These are phyloP conservation scores for Graphium colonna DNA, from an alignment of 2,888 invertebrate species.

Conservation along the genomic window DNA sequence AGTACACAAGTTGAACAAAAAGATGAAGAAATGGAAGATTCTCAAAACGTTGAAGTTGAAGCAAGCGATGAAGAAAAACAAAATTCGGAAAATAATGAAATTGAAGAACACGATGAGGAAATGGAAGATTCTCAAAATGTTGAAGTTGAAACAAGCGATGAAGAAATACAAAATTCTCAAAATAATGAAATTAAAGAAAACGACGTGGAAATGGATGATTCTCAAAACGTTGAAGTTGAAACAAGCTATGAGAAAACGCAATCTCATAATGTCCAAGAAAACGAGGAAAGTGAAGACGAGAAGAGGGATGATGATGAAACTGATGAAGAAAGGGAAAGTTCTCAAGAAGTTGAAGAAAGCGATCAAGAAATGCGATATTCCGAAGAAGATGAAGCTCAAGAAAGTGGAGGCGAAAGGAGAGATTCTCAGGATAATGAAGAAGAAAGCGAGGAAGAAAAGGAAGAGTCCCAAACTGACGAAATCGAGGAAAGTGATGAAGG, in stretches of 20 bases:
- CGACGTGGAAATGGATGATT: slow-evolving; percentile 17
- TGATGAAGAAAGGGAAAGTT: slow-evolving; percentile 3
- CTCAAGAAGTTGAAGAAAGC: slow-evolving; percentile 5
- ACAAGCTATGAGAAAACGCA: neutral
- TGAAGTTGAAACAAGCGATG: neutral
- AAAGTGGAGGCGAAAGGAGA: slow-evolving; percentile 3
- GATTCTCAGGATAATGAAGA: slow-evolving; percentile 12
- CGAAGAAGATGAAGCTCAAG: slow-evolving; percentile 5
- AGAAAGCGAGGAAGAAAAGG: slow-evolving; percentile 21
- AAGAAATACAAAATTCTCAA: neutral
- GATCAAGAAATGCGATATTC: neutral
- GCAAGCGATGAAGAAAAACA: neutral
- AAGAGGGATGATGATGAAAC: neutral
- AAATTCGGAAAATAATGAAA: no score
- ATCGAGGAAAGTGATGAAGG: slow-evolving; percentile 40
- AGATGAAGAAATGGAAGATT: slow-evolving; percentile 18
- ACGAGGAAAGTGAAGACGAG: neutral
- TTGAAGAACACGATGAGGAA: slow-evolving; percentile 6
- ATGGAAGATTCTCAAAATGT: slow-evolving; percentile 5
- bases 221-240: neutral
- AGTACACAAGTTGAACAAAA: neutral
- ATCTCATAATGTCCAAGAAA: neutral
- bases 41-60: neutral
- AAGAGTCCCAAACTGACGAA: no score
- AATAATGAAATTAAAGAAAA: neutral